Evolutionary conservation across 2,113 vertebrate genomes (phyloP), one percentile per base, ranked within the genome.

Genomic region (Myotis davidii): DNA sequence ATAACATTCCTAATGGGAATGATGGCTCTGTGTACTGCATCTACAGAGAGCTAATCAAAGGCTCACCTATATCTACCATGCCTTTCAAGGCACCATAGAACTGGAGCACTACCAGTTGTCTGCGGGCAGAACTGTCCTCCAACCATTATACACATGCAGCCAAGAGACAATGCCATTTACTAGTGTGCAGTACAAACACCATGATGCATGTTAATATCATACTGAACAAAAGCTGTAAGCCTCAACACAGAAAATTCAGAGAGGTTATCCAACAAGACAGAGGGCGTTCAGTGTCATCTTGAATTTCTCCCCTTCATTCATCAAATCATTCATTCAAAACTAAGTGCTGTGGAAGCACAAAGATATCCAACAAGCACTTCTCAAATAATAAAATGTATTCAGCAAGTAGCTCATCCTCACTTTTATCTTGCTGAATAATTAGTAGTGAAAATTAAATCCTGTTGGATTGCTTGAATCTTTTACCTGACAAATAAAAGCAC

Each of bases 361-460:
- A 95, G 29, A 79, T 39, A 84, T 21, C 78, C 77, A 94, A 85
- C 16, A 67, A 95, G 67, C 9, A 61, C 76, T 90, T 95, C 29
- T 95, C 67, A 92, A 85, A 90, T 72, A 94, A 61, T 79, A 69
- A 93, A 77, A 87, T 64, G 13, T 67, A 73, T 93, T 94, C 76
- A 78, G 72, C 27, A 82, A 79, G 54, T 78, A 73, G 34, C 23
- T 34, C 32, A 21, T 73, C 37, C 39, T 96, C 67, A 52, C 61
- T 23, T 90, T 94, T 73, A 90, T 93, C 52, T 94, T 74, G 34
- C 87, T 96, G 90, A 92, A 77, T 69, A 82, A 52, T 85, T 29
- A 97, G 85, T 88, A 87, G 29, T 78, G 77, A 93, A 88, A 91
- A 97, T 95, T 92, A 87, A 95, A 94, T 96, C 45, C 48, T 85